Conservation (phyloP, 2,888 invertebrate genomes). For the Morpho achilles region DNA sequence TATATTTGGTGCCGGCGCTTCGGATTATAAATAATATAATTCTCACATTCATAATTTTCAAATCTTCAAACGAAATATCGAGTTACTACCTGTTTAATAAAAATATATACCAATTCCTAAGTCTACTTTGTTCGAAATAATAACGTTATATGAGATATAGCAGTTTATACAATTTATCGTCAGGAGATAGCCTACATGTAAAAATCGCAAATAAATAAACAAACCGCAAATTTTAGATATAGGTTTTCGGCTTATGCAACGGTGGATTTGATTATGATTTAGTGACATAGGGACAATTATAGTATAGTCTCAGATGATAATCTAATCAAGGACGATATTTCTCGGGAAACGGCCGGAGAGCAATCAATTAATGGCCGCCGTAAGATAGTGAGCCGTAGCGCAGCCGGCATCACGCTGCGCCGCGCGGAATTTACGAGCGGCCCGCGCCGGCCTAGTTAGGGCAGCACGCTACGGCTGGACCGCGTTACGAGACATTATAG, state of each 20-base stretch:
- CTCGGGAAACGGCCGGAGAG: slow-evolving; percentile 8
- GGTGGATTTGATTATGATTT: slow-evolving; percentile 8
- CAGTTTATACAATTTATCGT: too few species aligned
- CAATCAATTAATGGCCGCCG: slow-evolving; percentile 25
- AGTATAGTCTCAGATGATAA: slow-evolving; percentile 19
- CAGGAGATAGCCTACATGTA: too few species aligned
- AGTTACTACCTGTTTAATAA: too few species aligned
- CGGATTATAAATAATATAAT: too few species aligned
- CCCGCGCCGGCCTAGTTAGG: slow-evolving; percentile 34
- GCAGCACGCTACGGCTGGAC: slow-evolving; percentile 17
- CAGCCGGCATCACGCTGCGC: slow-evolving; percentile 58
- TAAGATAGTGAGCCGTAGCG: slow-evolving; percentile 16
- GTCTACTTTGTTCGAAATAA: too few species aligned
- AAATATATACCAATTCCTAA: too few species aligned
- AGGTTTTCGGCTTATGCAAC: background rate
- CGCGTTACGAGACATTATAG: slow-evolving; percentile 18
- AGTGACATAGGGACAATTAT: slow-evolving; percentile 15
- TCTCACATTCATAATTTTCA: too few species aligned
- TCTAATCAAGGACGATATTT: slow-evolving; percentile 24
- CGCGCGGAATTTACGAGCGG: slow-evolving; percentile 45
- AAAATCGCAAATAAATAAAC: too few species aligned
- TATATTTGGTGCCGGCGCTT: too few species aligned
- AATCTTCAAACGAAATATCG: too few species aligned
- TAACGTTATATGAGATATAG: too few species aligned
- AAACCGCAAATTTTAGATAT: too few species aligned